phyloP scores from a whole-genome alignment of 1,140 invertebrate genomes.

The Ganaspis sp. region DNA sequence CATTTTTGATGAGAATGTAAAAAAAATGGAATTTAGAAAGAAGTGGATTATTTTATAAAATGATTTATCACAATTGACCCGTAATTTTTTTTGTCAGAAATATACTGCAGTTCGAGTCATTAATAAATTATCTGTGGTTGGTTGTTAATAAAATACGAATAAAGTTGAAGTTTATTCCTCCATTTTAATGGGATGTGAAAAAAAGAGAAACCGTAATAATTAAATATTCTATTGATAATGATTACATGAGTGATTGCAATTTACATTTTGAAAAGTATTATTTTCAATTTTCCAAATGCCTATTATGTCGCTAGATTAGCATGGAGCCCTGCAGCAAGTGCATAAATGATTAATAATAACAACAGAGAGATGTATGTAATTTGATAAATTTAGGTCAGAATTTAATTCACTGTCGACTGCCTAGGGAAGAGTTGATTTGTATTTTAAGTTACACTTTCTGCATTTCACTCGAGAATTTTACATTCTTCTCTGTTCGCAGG shows the following conservation, averaged over 20 bases:
- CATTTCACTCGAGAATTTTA: not conserved
- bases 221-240: not conserved
- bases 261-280: not conserved
- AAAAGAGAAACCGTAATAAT: too few relatives aligned
- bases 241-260: not conserved
- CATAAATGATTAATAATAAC: not conserved
- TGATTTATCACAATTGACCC: too few relatives aligned
- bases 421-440: not conserved
- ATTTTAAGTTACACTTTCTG: not conserved
- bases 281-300: slow-evolving; percentile 25
- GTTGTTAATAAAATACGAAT: too few relatives aligned
- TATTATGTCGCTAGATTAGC: slow-evolving; percentile 1
- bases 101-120: too few relatives aligned
- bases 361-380: not conserved
- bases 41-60: too few relatives aligned
- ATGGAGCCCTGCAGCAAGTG: not conserved
- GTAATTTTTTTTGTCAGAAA: too few relatives aligned
- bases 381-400: slow-evolving; percentile 3
- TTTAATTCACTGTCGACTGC: not conserved
- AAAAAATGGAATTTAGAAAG: too few relatives aligned
- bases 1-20: too few relatives aligned
- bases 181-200: too few relatives aligned
- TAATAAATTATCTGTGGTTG: too few relatives aligned
- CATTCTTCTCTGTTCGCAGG: slow-evolving; percentile 18
- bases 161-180: too few relatives aligned